Evolutionary conservation across 2,797 vertebrate species (phyloP).

Genomic region (Phoxinus dragarum): DNA sequence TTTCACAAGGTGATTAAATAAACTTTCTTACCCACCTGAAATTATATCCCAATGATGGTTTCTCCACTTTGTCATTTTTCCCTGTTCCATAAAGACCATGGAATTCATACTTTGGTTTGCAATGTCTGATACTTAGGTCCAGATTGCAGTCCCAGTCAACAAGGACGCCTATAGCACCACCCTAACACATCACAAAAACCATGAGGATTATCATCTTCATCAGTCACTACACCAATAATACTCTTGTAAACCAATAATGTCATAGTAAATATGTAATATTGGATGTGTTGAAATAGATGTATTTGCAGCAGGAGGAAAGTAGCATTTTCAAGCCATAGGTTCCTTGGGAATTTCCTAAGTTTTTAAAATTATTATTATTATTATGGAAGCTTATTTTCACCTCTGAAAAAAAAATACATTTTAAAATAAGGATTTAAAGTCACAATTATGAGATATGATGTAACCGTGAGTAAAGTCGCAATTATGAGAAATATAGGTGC

Average conservation of each 20-base stretch:
- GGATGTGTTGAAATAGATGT: neutral
- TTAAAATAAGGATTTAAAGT: neutral
- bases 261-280: neutral
- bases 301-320: neutral
- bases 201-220: neutral
- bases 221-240: neutral
- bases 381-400: too few relatives aligned
- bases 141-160: conserved; percentile 95
- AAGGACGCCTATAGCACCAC: conserved; percentile 90
- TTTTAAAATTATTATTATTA: neutral
- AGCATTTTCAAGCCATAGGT: neutral
- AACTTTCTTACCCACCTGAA: conserved; percentile 83
- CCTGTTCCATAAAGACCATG: conserved; percentile 87
- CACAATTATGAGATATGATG: too few relatives aligned
- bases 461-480: too few relatives aligned
- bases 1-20: neutral
- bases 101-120: conserved; percentile 87
- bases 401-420: neutral
- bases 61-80: conserved; percentile 54
- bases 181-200: conserved; percentile 74
- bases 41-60: conserved; percentile 90
- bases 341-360: neutral
- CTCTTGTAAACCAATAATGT: neutral
- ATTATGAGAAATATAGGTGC: neutral
- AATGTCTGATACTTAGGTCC: conserved; percentile 80